Percentiles rank a stretch among this genome's conserved stretches.
phyloP scores from a whole-genome alignment of 2,797 vertebrate genomes.

The Dendrocincla tyrannina region DNA sequence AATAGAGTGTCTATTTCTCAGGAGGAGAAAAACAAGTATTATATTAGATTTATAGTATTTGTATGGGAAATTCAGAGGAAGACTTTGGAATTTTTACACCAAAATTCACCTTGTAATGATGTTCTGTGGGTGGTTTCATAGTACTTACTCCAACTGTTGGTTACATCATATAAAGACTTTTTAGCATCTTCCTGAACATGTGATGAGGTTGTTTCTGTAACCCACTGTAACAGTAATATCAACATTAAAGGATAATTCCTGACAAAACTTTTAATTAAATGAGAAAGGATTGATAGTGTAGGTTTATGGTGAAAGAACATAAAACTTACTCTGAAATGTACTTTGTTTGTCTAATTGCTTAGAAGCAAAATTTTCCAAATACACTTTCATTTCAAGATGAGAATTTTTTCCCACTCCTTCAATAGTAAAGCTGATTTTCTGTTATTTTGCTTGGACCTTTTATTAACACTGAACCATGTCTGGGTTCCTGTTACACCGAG shows the following conservation, averaged over 20 bases:
- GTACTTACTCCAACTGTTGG: neutral
- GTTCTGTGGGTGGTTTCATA: neutral
- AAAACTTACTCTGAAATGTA: neutral
- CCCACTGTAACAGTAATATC: neutral
- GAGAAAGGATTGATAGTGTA: neutral
- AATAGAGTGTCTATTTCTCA: neutral
- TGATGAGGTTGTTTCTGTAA: neutral
- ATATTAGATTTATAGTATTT: neutral
- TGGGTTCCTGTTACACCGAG: conserved; percentile 16
- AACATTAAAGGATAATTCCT: neutral
- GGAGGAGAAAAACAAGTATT: neutral
- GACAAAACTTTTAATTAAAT: neutral
- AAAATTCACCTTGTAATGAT: neutral
- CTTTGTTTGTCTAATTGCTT: neutral
- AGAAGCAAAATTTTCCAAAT: conserved; percentile 20
- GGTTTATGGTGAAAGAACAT: neutral
- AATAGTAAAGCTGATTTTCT: neutral
- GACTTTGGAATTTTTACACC: neutral
- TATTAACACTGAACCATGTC: neutral
- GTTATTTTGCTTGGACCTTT: conserved; percentile 44
- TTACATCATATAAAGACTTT: neutral
- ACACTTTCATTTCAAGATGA: neutral
- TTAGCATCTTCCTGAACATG: neutral
- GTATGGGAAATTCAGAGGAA: neutral
- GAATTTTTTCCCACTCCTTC: neutral